These are phyloP conservation scores for Dendrolimus houi DNA, from an alignment of 2,888 invertebrate species.

Conservation along the genomic window DNA sequence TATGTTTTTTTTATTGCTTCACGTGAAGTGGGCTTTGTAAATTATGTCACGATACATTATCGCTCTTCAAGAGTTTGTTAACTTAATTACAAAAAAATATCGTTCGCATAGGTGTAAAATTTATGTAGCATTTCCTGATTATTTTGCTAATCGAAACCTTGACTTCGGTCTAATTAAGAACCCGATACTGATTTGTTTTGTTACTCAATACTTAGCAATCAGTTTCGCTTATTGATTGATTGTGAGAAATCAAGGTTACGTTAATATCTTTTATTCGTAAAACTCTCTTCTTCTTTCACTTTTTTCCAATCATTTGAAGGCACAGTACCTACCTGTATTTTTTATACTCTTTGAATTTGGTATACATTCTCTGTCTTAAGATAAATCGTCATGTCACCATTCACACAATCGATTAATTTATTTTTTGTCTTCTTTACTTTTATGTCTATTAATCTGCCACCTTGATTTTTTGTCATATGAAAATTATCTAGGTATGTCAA, in stretches of 20 bases:
- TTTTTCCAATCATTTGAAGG: too few relatives aligned
- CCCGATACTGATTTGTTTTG: neutral
- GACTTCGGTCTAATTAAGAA: neutral
- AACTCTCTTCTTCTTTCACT: too few relatives aligned
- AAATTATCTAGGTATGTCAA: too few relatives aligned
- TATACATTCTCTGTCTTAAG: too few relatives aligned
- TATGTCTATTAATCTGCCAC: too few relatives aligned
- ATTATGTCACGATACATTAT: neutral
- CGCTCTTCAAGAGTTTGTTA: neutral
- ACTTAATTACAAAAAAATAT: neutral
- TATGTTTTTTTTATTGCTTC: constrained; percentile 5
- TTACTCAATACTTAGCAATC: neutral
- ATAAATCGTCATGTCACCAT: too few relatives aligned
- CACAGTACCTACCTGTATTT: too few relatives aligned
- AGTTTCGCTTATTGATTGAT: neutral
- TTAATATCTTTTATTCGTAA: too few relatives aligned
- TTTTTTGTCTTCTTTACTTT: too few relatives aligned
- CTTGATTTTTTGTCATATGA: too few relatives aligned
- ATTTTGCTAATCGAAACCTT: neutral
- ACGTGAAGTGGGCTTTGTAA: neutral
- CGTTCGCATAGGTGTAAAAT: neutral
- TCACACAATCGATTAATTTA: too few relatives aligned
- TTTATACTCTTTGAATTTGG: too few relatives aligned
- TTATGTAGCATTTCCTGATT: neutral
- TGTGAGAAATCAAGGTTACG: neutral